phyloP scores from a whole-genome alignment of 2,113 vertebrate species.

The Pterocles orientalis region DNA sequence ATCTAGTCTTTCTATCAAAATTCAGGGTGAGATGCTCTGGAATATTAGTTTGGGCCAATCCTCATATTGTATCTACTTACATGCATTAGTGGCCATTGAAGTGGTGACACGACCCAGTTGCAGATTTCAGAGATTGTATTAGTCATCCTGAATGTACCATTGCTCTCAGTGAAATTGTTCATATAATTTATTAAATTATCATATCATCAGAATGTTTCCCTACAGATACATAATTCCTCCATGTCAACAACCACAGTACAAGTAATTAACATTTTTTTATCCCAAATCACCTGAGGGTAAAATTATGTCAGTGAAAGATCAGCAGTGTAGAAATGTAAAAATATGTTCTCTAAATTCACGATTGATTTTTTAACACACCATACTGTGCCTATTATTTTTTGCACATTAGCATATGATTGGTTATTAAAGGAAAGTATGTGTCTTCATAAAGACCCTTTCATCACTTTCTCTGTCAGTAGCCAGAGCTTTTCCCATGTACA shows the following conservation, averaged over 20 bases:
- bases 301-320: constrained; percentile 15
- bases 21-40: background rate
- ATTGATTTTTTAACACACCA: background rate
- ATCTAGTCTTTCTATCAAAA: background rate
- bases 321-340: constrained; percentile 24
- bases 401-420: background rate
- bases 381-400: constrained; percentile 19
- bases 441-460: background rate
- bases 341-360: background rate
- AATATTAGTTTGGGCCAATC: background rate
- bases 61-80: background rate
- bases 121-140: background rate
- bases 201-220: background rate
- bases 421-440: constrained; percentile 8
- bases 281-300: background rate
- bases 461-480: background rate
- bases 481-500: constrained; percentile 7
- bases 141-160: background rate
- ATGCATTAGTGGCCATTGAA: background rate
- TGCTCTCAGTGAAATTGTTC: background rate
- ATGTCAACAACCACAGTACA: background rate
- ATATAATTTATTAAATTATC: background rate
- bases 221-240: background rate
- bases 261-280: constrained; percentile 13
- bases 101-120: background rate